Conservation (phyloP, 2,888 invertebrate genomes). For the Autographa pulchrina region DNA sequence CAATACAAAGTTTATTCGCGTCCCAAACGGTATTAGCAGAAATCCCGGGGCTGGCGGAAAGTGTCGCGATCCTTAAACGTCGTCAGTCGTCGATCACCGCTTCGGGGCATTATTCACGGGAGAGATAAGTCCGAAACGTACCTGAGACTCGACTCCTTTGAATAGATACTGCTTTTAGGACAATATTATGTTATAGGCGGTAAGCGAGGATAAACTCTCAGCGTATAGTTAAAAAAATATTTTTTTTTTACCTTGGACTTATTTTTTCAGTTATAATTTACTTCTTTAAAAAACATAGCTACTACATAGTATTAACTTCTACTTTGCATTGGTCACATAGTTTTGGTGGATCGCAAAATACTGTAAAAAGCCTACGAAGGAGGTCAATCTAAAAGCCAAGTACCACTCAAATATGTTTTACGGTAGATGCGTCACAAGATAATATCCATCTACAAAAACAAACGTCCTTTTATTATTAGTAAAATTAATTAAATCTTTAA, state of each 20-base stretch:
- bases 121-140: constrained; percentile 74
- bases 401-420: too few species aligned
- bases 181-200: constrained; percentile 1
- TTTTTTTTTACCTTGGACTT: neutral
- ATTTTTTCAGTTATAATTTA: neutral
- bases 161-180: constrained; percentile 64
- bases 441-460: too few species aligned
- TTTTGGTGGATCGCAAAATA: too few species aligned
- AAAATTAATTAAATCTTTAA: neutral
- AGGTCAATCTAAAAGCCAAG: too few species aligned
- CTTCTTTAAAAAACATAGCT: too few species aligned
- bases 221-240: neutral
- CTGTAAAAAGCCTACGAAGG: too few species aligned
- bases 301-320: too few species aligned
- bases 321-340: too few species aligned
- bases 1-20: constrained; percentile 54
- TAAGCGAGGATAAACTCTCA: neutral
- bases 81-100: constrained; percentile 79
- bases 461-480: too few species aligned
- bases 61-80: constrained; percentile 71
- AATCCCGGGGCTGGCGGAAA: constrained; percentile 58
- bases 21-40: constrained; percentile 54
- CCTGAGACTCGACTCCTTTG: constrained; percentile 69
- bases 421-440: too few species aligned
- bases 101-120: constrained; percentile 77